A percentile compares a stretch with the other conserved stretches of the same genome.
Conservation (phyloP, 1,140 invertebrate species). For the Ceratosolen fusciceps region DNA sequence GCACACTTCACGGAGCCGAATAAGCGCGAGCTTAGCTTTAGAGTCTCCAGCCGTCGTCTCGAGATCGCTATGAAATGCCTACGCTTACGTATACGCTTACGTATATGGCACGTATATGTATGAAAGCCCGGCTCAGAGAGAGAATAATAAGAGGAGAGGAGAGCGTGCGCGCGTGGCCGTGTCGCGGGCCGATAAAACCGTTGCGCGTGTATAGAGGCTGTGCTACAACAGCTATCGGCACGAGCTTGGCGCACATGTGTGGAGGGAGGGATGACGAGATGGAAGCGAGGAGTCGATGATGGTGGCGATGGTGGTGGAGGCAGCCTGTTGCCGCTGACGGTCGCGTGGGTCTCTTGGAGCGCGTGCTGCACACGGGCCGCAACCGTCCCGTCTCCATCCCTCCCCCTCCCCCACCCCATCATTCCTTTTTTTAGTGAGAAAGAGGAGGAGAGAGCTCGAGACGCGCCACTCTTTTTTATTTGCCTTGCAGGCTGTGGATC, state of each 20-base stretch:
- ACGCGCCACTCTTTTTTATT: conserved; percentile 25
- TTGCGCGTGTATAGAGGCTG: background rate
- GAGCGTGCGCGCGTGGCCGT: background rate
- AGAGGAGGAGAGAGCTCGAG: background rate
- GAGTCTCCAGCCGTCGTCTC: background rate
- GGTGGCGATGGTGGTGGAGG: conserved; percentile 53
- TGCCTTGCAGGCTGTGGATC: conserved; percentile 28
- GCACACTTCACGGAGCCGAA: background rate
- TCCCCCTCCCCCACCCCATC: background rate
- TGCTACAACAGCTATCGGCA: background rate
- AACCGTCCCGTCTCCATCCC: too few species aligned
- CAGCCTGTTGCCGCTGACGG: conserved; percentile 66
- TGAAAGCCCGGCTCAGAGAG: background rate
- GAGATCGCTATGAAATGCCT: too few species aligned
- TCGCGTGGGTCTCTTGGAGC: conserved; percentile 56
- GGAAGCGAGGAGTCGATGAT: conserved; percentile 40
- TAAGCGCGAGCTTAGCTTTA: background rate
- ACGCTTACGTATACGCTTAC: too few species aligned
- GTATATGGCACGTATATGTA: too few species aligned
- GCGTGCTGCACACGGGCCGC: conserved; percentile 48
- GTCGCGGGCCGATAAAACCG: conserved; percentile 42
- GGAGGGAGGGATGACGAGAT: background rate
- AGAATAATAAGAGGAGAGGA: background rate
- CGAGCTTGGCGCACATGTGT: background rate
- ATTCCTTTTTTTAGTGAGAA: conserved; percentile 10